Percentiles rank a stretch among this genome's conserved stretches.
Evolutionary conservation across 2,888 invertebrate genomes (phyloP).

Genomic region (Ichneumoninae sp.): DNA sequence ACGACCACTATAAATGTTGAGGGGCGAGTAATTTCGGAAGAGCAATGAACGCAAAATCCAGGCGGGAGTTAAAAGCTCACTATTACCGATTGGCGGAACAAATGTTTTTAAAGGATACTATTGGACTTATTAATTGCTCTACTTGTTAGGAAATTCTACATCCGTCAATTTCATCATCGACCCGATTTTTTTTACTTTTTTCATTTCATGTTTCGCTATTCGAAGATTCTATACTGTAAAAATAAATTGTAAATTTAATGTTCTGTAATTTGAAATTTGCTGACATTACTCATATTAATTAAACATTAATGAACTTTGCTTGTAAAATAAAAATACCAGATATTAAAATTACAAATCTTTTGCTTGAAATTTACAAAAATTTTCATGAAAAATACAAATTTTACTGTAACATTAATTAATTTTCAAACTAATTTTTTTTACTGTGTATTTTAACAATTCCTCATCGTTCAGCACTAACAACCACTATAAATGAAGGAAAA

Average conservation of each 20-base stretch:
- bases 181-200: not conserved
- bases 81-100: not conserved
- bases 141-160: not conserved
- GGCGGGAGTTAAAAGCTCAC: not conserved
- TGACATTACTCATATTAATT: too few relatives aligned
- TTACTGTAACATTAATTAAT: too few relatives aligned
- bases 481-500: conserved; percentile 51
- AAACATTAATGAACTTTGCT: too few relatives aligned
- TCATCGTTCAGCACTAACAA: conserved; percentile 38
- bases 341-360: too few relatives aligned
- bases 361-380: too few relatives aligned
- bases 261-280: too few relatives aligned
- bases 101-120: not conserved
- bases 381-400: too few relatives aligned
- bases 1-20: conserved; percentile 57
- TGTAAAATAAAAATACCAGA: too few relatives aligned
- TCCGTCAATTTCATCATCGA: not conserved
- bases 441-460: too few relatives aligned
- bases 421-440: too few relatives aligned
- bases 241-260: too few relatives aligned
- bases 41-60: conserved; percentile 46
- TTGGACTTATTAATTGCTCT: not conserved
- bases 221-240: too few relatives aligned
- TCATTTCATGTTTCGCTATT: not conserved
- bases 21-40: conserved; percentile 53